phyloP scores from a whole-genome alignment of 2,113 vertebrate genomes.

The Cebus imitator region DNA sequence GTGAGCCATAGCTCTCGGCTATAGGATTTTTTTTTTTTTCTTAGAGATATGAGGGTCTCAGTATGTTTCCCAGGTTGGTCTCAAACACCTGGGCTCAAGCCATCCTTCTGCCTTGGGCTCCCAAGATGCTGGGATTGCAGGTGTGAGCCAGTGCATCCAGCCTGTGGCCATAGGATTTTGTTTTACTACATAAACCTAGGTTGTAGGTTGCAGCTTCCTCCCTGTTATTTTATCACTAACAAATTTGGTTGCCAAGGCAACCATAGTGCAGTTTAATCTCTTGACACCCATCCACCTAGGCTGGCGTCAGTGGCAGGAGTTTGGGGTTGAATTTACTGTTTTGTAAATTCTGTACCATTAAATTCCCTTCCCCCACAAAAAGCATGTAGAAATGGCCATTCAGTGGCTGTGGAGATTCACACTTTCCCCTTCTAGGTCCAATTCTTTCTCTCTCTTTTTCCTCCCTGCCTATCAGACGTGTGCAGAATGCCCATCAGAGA shows the following conservation, averaged over 20 bases:
- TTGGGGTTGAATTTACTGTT: neutral
- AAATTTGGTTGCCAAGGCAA: slow-evolving; percentile 66
- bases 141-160: too few relatives aligned
- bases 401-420: neutral
- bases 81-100: too few relatives aligned
- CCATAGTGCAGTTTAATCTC: neutral
- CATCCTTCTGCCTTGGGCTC: too few relatives aligned
- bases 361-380: neutral
- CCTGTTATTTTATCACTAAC: slow-evolving; percentile 32
- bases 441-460: neutral
- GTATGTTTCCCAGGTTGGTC: too few relatives aligned
- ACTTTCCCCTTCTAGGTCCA: neutral
- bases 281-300: neutral
- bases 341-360: neutral
- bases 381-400: neutral
- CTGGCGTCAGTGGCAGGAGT: neutral
- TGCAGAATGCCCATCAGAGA: neutral
- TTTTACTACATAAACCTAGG: neutral
- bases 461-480: neutral
- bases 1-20: too few relatives aligned
- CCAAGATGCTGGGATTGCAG: too few relatives aligned
- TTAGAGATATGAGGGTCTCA: too few relatives aligned
- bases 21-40: too few relatives aligned
- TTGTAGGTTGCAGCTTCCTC: neutral
- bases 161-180: neutral